Percentiles rank a stretch among this genome's conserved stretches.
Conservation (phyloP, 2,797 vertebrate species). For the Agapornis canus region DNA sequence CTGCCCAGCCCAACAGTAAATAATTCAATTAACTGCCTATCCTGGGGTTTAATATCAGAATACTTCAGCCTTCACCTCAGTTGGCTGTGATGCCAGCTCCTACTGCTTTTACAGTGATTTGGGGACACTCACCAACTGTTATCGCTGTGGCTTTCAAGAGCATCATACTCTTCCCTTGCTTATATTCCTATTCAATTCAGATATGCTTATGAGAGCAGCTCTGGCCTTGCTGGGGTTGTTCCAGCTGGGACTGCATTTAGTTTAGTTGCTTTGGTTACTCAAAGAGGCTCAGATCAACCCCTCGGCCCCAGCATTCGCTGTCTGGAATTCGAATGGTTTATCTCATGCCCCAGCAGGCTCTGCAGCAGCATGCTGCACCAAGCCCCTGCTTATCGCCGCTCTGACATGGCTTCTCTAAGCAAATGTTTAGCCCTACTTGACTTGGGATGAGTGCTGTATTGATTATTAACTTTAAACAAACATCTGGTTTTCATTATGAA, state of each 20-base stretch:
- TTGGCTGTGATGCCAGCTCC: background rate
- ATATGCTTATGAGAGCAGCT: background rate
- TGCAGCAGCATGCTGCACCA: conserved; percentile 58
- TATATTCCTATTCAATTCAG: background rate
- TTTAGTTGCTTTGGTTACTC: background rate
- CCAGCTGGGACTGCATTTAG: background rate
- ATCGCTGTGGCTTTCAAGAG: background rate
- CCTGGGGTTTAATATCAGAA: background rate
- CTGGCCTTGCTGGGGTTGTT: fast-evolving
- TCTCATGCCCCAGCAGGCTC: conserved; percentile 80
- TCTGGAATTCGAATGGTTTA: conserved; percentile 73
- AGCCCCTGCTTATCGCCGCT: conserved; percentile 74
- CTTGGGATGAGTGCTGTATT: conserved; percentile 80
- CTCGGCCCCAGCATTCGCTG: background rate
- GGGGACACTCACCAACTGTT: background rate
- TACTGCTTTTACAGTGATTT: fast-evolving
- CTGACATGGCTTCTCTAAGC: conserved; percentile 85
- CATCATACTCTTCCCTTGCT: background rate
- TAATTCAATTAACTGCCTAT: background rate
- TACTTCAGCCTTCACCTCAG: background rate
- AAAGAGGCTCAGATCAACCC: background rate
- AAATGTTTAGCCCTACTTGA: conserved; percentile 84
- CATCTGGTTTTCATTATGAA: conserved; percentile 90
- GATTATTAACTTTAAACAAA: conserved; percentile 87
- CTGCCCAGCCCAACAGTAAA: background rate